These are phyloP conservation scores for Diadumene lineata DNA, from an alignment of 92 coral and sea anemone species.

Conservation along the genomic window DNA sequence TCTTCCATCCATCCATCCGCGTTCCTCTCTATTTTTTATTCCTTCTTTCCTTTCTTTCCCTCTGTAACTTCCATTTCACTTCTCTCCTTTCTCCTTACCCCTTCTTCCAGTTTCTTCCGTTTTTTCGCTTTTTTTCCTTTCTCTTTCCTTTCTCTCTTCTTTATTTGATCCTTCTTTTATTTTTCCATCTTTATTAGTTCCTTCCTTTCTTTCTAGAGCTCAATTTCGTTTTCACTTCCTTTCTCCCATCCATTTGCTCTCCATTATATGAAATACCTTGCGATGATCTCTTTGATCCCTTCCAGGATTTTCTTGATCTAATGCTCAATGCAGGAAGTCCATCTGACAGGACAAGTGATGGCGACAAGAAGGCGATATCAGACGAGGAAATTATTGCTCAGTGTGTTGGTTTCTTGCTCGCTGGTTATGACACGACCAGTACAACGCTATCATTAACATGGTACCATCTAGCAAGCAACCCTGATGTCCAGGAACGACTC, in stretches of 20 bases:
- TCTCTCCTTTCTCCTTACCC: too few relatives aligned
- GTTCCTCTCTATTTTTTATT: background rate
- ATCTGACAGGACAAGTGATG: conserved; percentile 15
- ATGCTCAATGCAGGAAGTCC: conserved; percentile 44
- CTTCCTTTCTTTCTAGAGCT: too few relatives aligned
- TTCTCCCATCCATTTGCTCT: background rate
- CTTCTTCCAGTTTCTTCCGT: too few relatives aligned
- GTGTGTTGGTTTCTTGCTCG: conserved; percentile 43
- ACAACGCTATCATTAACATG: conserved; percentile 40
- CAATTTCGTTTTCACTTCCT: too few relatives aligned
- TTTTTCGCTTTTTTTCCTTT: too few relatives aligned
- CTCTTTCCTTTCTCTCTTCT: too few relatives aligned
- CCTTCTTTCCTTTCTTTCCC: background rate
- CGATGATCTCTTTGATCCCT: too few relatives aligned
- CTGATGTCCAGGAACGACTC: conserved; percentile 46
- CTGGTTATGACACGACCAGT: conserved; percentile 55
- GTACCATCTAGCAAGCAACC: conserved; percentile 44
- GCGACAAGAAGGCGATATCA: conserved; percentile 24
- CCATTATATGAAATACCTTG: too few relatives aligned
- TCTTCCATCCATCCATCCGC: too few relatives aligned
- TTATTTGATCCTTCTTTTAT: too few relatives aligned
- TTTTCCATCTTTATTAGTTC: too few relatives aligned
- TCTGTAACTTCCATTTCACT: background rate
- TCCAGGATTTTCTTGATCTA: conserved; percentile 44
- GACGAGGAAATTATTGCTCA: conserved; percentile 59